Evolutionary conservation across 2,797 vertebrate species (phyloP).

Genomic region (Picus viridis): DNA sequence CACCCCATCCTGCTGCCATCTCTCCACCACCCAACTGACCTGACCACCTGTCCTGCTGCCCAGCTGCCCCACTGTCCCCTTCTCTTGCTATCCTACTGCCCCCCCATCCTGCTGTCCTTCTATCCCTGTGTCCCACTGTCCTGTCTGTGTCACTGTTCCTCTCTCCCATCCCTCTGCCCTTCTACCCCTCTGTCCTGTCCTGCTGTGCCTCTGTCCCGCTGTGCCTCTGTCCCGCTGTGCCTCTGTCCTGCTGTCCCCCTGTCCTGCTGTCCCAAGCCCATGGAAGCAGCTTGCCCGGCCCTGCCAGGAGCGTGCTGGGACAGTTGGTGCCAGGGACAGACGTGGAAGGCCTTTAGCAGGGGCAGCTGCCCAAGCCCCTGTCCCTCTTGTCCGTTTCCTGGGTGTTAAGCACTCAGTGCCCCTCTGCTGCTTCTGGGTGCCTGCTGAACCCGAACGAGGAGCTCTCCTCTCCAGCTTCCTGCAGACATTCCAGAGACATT

Average conservation of each 20-base stretch:
- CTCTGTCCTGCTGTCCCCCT: fast-evolving
- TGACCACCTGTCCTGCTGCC: not conserved
- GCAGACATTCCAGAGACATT: not conserved
- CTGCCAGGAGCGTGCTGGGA: not conserved
- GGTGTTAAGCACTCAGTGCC: fast-evolving
- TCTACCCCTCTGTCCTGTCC: no score
- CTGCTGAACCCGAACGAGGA: not conserved
- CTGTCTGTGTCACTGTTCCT: fast-evolving
- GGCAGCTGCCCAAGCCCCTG: not conserved
- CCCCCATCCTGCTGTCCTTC: not conserved
- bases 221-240: no score
- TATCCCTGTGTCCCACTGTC: not conserved
- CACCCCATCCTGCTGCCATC: not conserved
- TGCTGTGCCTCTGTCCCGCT: not conserved
- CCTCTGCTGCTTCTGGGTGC: not conserved
- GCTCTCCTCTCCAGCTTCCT: not conserved
- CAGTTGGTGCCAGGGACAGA: not conserved
- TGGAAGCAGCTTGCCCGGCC: not conserved
- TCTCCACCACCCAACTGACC: no score
- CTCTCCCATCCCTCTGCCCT: not conserved
- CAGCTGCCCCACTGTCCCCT: not conserved
- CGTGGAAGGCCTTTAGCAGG: not conserved
- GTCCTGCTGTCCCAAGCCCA: fast-evolving
- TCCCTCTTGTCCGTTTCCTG: not conserved
- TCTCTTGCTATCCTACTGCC: no score